These are phyloP conservation scores for Tachina fera DNA, from an alignment of 2,888 invertebrate genomes.

Conservation along the genomic window DNA sequence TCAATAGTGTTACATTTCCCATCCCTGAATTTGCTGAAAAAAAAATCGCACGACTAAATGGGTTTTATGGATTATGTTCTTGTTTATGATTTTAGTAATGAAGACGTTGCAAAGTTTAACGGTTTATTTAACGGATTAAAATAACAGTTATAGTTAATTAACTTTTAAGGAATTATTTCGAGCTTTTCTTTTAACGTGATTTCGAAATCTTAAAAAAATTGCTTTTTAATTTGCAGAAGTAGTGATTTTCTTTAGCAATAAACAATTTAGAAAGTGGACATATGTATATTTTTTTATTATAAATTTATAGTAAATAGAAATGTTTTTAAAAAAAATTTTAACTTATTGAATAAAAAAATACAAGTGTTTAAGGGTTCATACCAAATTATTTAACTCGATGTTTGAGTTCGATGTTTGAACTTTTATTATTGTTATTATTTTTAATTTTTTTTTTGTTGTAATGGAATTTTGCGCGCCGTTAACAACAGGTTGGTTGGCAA, in stretches of 20 bases:
- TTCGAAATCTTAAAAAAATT: too few species aligned
- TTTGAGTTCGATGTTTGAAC: not conserved
- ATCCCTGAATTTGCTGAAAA: not conserved
- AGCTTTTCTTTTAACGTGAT: not conserved
- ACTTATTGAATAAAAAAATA: not conserved
- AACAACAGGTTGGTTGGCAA: slow-evolving; percentile 24
- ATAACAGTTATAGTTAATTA: not conserved
- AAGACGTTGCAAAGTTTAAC: not conserved
- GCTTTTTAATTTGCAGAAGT: too few species aligned
- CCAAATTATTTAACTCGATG: too few species aligned
- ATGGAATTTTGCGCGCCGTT: slow-evolving; percentile 2
- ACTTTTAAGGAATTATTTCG: not conserved
- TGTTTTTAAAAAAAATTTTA: not conserved
- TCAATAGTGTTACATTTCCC: not conserved
- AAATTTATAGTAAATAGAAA: not conserved
- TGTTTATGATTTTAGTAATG: slow-evolving; percentile 4
- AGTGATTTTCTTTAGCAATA: not conserved
- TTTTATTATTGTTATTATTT: not conserved
- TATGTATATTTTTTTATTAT: not conserved
- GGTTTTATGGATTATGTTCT: not conserved
- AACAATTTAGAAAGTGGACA: not conserved
- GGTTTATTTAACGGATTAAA: slow-evolving; percentile 2
- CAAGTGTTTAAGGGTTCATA: not conserved
- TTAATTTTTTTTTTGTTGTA: not conserved
- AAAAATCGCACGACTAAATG: not conserved